phyloP scores from a whole-genome alignment of 2,888 invertebrate genomes.

The Ophion ventricosus region DNA sequence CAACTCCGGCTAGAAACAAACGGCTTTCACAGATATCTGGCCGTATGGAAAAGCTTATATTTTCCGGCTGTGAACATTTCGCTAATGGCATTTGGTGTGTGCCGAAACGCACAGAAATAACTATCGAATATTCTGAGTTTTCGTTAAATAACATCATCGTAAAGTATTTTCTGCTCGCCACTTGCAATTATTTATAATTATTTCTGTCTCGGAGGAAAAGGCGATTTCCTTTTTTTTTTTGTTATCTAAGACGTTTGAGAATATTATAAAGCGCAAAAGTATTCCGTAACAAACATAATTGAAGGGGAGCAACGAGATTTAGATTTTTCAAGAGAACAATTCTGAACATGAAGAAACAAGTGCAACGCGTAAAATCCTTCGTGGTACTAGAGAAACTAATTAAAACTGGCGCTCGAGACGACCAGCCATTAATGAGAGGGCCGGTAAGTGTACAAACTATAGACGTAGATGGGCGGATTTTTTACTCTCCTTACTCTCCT shows the following conservation, averaged over 20 bases:
- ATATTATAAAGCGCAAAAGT: not conserved
- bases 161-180: too few relatives aligned
- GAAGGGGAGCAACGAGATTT: slow-evolving; percentile 40
- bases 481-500: slow-evolving; percentile 29
- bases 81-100: not conserved
- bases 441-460: slow-evolving; percentile 54
- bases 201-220: too few relatives aligned
- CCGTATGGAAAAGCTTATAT: slow-evolving; percentile 18
- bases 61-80: not conserved
- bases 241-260: not conserved
- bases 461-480: slow-evolving; percentile 16
- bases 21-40: slow-evolving; percentile 9
- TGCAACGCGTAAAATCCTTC: slow-evolving; percentile 56
- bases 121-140: not conserved
- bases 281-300: slow-evolving; percentile 22
- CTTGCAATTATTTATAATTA: too few relatives aligned
- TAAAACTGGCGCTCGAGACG: slow-evolving; percentile 65
- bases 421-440: slow-evolving; percentile 65
- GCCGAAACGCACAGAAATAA: not conserved
- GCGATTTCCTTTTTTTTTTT: not conserved
- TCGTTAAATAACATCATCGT: too few relatives aligned
- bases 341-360: slow-evolving; percentile 40
- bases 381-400: slow-evolving; percentile 62
- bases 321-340: slow-evolving; percentile 54
- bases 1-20: slow-evolving; percentile 27